A percentile compares a stretch with the other conserved stretches of the same genome.
phyloP scores from a whole-genome alignment of 2,113 vertebrate genomes.

The Jaculus jaculus region DNA sequence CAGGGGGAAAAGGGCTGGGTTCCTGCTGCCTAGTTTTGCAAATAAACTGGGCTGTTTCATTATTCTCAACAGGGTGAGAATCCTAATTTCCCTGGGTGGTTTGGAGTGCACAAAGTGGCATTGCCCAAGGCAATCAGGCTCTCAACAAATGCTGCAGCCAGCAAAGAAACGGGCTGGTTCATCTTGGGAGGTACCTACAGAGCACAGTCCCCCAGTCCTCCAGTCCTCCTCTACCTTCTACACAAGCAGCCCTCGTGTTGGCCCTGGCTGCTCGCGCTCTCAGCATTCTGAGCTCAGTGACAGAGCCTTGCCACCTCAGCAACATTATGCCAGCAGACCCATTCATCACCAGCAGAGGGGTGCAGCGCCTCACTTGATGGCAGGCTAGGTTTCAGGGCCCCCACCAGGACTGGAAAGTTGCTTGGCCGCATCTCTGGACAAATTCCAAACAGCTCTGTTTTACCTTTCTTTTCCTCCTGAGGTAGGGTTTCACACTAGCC shows the following conservation, averaged over 20 bases:
- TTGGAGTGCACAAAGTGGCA: not conserved
- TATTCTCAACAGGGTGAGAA: not conserved
- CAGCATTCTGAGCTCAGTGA: not conserved
- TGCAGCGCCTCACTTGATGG: not conserved
- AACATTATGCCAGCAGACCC: not conserved
- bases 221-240: not conserved
- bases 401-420: not conserved
- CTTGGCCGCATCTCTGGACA: not conserved
- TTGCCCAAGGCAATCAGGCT: too few species aligned
- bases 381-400: not conserved
- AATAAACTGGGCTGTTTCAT: not conserved
- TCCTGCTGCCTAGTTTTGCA: not conserved
- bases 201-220: not conserved
- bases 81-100: not conserved
- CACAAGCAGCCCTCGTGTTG: fast-evolving
- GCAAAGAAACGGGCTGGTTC: not conserved
- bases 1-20: not conserved
- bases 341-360: not conserved
- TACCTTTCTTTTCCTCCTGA: too few species aligned
- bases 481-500: too few species aligned
- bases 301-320: not conserved
- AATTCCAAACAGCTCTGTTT: not conserved
- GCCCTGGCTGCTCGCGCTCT: not conserved
- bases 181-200: not conserved
- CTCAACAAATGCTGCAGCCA: too few species aligned